Percentiles rank a stretch among this genome's conserved stretches.
phyloP scores from a whole-genome alignment of 1,140 invertebrate genomes.

The Trypoxylus dichotomus region DNA sequence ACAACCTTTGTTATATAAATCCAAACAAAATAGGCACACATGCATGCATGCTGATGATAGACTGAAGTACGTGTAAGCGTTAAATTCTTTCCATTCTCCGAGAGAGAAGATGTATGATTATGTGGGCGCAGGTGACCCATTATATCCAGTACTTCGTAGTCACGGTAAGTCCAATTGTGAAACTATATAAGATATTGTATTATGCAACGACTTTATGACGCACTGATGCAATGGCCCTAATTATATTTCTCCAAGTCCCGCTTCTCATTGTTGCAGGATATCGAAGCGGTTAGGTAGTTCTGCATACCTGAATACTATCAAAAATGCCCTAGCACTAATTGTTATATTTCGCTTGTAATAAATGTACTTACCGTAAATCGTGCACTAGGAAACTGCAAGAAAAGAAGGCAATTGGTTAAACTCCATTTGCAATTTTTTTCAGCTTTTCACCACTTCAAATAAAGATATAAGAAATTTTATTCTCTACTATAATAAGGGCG shows the following conservation, averaged over 20 bases:
- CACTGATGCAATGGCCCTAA: slow-evolving; percentile 1
- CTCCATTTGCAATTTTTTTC: too few species aligned
- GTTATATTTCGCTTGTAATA: neutral
- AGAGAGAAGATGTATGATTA: slow-evolving; percentile 14
- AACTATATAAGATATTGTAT: slow-evolving; percentile 2
- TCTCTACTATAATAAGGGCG: too few species aligned
- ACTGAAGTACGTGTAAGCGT: neutral
- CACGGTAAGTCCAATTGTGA: slow-evolving; percentile 21
- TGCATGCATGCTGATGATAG: neutral
- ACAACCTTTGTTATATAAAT: neutral
- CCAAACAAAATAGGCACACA: neutral
- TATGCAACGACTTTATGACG: slow-evolving; percentile 2
- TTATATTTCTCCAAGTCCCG: neutral
- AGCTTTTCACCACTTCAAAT: too few species aligned
- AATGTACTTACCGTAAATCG: neutral
- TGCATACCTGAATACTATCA: neutral
- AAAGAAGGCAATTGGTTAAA: too few species aligned
- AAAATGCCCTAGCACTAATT: neutral
- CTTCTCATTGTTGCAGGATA: neutral
- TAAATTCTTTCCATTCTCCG: slow-evolving; percentile 17
- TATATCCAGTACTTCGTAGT: slow-evolving; percentile 14
- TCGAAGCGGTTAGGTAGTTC: neutral
- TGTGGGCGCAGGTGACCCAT: slow-evolving; percentile 22
- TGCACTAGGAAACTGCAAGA: neutral
- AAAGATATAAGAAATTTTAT: too few species aligned